Conservation (phyloP, 2,888 invertebrate species). For the Caenorhabditis imperialis region DNA sequence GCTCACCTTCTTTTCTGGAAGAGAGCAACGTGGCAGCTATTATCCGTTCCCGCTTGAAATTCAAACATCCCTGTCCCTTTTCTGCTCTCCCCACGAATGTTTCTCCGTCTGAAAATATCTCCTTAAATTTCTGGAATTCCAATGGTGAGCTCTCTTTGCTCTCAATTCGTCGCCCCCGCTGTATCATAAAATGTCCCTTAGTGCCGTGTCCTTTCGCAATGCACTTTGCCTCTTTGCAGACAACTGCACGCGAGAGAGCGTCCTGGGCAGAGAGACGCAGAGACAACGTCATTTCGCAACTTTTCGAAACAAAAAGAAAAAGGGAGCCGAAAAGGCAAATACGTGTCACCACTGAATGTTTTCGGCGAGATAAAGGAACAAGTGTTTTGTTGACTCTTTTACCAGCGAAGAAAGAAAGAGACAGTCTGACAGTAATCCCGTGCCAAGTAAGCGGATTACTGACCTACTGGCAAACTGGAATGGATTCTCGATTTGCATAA, state of each 20-base stretch:
- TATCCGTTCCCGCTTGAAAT: conserved; percentile 19
- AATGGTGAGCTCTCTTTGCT: too few species aligned
- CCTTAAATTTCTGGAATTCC: too few species aligned
- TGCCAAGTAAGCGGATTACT: conserved; percentile 18
- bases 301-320: conserved; percentile 25
- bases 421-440: too few species aligned
- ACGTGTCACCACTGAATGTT: conserved; percentile 9
- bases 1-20: conserved; percentile 5
- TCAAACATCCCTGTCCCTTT: not conserved
- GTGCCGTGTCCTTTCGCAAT: not conserved
- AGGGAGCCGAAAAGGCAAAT: conserved; percentile 34
- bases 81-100: conserved; percentile 20
- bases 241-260: conserved; percentile 20
- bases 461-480: conserved; percentile 18
- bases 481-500: conserved; percentile 39
- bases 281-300: conserved; percentile 27
- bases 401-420: too few species aligned
- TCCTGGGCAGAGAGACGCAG: conserved; percentile 17
- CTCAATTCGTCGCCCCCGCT: too few species aligned
- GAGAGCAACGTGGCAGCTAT: conserved; percentile 17
- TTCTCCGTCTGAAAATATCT: conserved; percentile 16
- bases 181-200: too few species aligned
- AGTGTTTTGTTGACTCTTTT: conserved; percentile 2
- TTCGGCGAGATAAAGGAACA: not conserved
- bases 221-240: conserved; percentile 18